These are phyloP conservation scores for Virgularia gustaviana DNA, from an alignment of 92 coral and sea anemone species.

Conservation along the genomic window DNA sequence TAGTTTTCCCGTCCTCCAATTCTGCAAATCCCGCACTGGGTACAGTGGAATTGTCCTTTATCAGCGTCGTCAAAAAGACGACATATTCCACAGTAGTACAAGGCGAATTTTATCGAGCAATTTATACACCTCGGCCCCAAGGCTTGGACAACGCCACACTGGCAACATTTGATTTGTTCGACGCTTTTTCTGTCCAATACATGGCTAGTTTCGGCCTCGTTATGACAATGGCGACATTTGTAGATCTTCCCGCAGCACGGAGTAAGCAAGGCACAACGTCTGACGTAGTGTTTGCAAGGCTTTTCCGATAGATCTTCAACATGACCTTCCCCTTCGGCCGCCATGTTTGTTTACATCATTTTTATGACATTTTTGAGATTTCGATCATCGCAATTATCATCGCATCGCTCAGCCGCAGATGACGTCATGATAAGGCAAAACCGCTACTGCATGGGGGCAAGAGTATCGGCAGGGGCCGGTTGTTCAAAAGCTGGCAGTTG, in stretches of 20 bases:
- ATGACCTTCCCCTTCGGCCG: too few relatives aligned
- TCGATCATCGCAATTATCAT: neutral
- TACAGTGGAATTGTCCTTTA: constrained; percentile 93
- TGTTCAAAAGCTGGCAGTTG: neutral
- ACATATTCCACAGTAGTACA: constrained; percentile 78
- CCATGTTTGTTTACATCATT: too few relatives aligned
- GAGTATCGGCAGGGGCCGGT: neutral
- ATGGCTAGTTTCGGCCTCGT: constrained; percentile 60
- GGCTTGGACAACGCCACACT: constrained; percentile 70
- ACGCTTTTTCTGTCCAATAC: constrained; percentile 76
- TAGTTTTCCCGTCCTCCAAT: constrained; percentile 84
- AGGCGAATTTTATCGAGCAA: constrained; percentile 76
- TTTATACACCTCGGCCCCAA: constrained; percentile 58
- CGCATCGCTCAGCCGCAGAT: too few relatives aligned
- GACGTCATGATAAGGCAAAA: too few relatives aligned
- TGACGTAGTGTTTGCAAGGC: constrained; percentile 69
- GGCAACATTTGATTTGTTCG: constrained; percentile 64
- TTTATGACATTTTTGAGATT: neutral
- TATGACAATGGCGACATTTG: constrained; percentile 84
- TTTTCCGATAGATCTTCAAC: too few relatives aligned
- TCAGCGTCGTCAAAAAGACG: constrained; percentile 87
- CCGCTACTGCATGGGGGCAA: too few relatives aligned
- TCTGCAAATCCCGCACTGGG: constrained; percentile 81
- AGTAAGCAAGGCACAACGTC: constrained; percentile 75
- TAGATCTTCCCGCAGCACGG: constrained; percentile 87